phyloP scores from a whole-genome alignment of 2,113 vertebrate genomes.

The Nycticryphes semicollaris region DNA sequence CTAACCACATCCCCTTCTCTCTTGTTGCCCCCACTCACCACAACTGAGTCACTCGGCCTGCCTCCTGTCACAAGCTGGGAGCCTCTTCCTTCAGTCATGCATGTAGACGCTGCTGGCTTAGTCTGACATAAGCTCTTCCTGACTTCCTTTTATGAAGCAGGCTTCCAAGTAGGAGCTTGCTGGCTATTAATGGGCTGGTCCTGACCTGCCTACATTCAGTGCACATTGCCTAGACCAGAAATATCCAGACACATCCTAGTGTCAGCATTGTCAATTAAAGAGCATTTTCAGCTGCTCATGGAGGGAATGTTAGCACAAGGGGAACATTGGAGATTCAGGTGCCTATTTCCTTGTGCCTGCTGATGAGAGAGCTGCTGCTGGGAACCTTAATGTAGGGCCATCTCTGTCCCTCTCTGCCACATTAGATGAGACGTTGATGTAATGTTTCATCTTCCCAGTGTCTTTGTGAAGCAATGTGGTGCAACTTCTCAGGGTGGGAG shows the following conservation, averaged over 20 bases:
- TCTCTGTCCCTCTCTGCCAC: background rate
- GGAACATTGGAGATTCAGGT: fast-evolving
- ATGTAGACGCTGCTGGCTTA: background rate
- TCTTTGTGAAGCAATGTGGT: background rate
- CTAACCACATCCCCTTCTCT: conserved; percentile 50
- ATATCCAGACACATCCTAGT: background rate
- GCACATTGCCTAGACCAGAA: background rate
- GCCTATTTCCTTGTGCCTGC: background rate
- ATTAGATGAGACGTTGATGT: background rate
- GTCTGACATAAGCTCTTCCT: background rate
- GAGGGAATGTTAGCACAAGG: background rate
- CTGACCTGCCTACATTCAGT: background rate
- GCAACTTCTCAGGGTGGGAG: background rate
- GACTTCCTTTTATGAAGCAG: background rate
- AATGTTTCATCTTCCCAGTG: background rate
- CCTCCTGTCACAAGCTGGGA: background rate
- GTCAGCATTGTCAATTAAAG: background rate
- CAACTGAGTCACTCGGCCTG: conserved; percentile 40
- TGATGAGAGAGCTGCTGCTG: background rate
- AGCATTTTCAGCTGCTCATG: background rate
- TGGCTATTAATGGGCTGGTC: background rate
- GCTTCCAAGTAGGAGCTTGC: background rate
- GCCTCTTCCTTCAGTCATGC: background rate
- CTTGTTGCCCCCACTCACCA: background rate
- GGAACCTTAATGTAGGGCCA: background rate